Conservation (phyloP, 37 sponge, comb jelly and placozoan genomes). For the Lycopodina hypogea region DNA sequence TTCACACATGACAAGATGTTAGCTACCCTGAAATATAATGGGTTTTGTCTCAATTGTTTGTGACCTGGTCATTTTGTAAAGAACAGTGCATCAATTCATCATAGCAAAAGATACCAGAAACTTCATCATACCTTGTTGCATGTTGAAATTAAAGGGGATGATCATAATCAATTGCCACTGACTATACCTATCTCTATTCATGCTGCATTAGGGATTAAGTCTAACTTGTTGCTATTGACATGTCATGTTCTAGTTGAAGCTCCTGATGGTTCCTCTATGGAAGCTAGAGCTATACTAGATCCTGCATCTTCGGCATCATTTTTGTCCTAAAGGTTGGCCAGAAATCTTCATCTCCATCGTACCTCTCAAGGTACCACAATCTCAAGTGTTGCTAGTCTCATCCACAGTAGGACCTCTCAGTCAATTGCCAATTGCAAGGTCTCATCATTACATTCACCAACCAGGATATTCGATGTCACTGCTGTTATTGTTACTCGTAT, state of each 20-base stretch:
- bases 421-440: too few species aligned
- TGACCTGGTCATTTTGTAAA: constrained; percentile 11
- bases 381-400: neutral
- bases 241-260: neutral
- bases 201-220: too few species aligned
- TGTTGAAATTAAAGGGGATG: too few species aligned
- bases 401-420: neutral
- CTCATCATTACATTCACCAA: constrained; percentile 9
- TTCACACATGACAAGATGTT: too few species aligned
- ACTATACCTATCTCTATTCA: too few species aligned
- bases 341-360: neutral
- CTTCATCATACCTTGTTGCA: constrained; percentile 54
- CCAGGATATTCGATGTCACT: constrained; percentile 7
- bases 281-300: too few species aligned
- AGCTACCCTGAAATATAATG: constrained; percentile 27
- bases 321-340: neutral
- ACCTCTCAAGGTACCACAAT: neutral
- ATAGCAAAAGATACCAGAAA: constrained; percentile 43
- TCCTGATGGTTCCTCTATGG: neutral
- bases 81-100: constrained; percentile 38
- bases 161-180: too few species aligned
- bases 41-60: constrained; percentile 32
- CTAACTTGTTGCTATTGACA: neutral
- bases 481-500: constrained; percentile 38
- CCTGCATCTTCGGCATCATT: neutral